Percentiles rank a stretch among this genome's conserved stretches.
These are phyloP conservation scores for Podotricha telesiphe DNA, from an alignment of 2,888 invertebrate genomes.

Conservation along the genomic window DNA sequence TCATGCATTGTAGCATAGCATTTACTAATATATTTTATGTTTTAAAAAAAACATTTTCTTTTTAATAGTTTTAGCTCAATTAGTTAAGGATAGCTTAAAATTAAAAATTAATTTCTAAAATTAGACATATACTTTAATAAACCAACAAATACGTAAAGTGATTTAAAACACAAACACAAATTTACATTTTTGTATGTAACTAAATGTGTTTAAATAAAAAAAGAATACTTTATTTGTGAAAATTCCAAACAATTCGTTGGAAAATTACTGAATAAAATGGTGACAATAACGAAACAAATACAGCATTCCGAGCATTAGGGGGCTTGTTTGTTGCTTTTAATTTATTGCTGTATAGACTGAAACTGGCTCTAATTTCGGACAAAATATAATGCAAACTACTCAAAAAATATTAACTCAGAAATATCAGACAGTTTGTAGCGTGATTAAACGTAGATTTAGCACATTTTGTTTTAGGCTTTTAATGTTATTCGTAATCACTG, in stretches of 20 bases:
- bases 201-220: background rate
- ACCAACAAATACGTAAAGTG: no score
- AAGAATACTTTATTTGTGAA: background rate
- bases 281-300: background rate
- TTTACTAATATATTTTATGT: no score
- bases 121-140: no score
- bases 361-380: constrained; percentile 26
- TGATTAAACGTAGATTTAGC: constrained; percentile 26
- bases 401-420: constrained; percentile 28
- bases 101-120: no score
- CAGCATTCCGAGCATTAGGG: constrained; percentile 50
- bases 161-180: no score
- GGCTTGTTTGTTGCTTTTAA: constrained; percentile 65
- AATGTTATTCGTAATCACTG: constrained; percentile 12
- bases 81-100: no score
- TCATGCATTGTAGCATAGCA: no score
- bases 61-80: no score
- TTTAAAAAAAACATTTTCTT: no score
- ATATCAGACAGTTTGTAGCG: constrained; percentile 13
- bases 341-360: constrained; percentile 56
- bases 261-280: background rate
- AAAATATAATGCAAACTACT: constrained; percentile 27
- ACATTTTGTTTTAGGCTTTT: constrained; percentile 14
- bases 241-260: background rate
- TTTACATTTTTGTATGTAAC: no score